phyloP scores from a whole-genome alignment of 2,888 invertebrate genomes.

The Gnatocerus cornutus region DNA sequence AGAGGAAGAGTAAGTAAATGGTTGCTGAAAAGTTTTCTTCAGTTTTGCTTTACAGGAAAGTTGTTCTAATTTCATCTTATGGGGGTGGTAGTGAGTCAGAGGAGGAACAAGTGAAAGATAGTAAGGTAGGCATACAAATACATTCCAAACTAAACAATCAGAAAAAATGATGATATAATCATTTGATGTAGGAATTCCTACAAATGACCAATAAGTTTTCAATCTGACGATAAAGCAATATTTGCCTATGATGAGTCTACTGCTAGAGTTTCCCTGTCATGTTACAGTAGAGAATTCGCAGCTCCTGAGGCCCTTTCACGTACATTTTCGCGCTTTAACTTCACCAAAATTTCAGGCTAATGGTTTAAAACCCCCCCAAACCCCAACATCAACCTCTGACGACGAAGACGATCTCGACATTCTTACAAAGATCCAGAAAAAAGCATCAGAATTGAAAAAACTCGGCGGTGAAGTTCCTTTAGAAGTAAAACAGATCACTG shows the following conservation, averaged over 20 bases:
- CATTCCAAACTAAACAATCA: too few relatives aligned
- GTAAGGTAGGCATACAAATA: constrained; percentile 51
- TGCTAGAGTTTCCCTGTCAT: constrained; percentile 67
- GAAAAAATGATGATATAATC: constrained; percentile 20
- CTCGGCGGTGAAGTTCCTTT: constrained; percentile 54
- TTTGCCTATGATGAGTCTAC: constrained; percentile 66
- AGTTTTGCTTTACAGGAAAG: constrained; percentile 69
- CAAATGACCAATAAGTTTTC: constrained; percentile 68
- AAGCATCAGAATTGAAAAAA: constrained; percentile 70
- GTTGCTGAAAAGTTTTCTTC: too few relatives aligned
- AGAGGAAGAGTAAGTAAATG: constrained; percentile 62
- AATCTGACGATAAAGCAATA: constrained; percentile 65
- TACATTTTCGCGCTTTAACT: constrained; percentile 8
- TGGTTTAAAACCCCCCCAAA: constrained; percentile 12
- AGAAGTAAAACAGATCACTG: constrained; percentile 61
- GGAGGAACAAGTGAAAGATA: constrained; percentile 67
- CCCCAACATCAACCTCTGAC: neutral
- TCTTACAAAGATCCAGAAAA: constrained; percentile 68
- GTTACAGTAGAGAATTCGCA: constrained; percentile 65
- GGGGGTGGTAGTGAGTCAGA: constrained; percentile 72
- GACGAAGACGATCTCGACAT: constrained; percentile 68
- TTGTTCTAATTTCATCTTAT: constrained; percentile 76
- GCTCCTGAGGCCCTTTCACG: constrained; percentile 62
- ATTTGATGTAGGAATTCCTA: constrained; percentile 23
- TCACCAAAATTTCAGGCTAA: constrained; percentile 20